Percentiles rank a stretch among this genome's conserved stretches.
phyloP scores from a whole-genome alignment of 1,140 invertebrate species.

The Copidosoma floridanum region DNA sequence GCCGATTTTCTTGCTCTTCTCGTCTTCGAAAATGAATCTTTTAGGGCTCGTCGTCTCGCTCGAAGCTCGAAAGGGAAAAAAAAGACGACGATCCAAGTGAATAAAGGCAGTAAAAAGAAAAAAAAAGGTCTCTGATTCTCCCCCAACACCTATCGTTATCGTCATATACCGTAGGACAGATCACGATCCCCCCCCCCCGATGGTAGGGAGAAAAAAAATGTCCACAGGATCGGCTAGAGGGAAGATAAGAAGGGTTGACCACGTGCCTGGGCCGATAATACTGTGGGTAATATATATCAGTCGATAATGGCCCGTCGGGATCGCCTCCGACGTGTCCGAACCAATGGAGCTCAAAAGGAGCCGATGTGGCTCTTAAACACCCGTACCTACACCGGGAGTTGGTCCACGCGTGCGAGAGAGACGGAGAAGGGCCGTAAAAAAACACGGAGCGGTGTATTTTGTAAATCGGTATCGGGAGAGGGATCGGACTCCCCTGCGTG shows the following conservation, averaged over 20 bases:
- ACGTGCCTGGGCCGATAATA: constrained; percentile 46
- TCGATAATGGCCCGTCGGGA: constrained; percentile 46
- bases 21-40: too few relatives aligned
- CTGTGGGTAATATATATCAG: constrained; percentile 52
- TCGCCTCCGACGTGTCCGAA: constrained; percentile 34
- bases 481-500: not conserved
- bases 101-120: not conserved
- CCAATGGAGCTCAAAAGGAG: constrained; percentile 41
- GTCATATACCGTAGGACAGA: too few relatives aligned
- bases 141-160: too few relatives aligned
- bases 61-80: too few relatives aligned
- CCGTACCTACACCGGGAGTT: too few relatives aligned
- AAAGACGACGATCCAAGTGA: not conserved
- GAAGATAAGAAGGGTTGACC: constrained; percentile 7
- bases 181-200: too few relatives aligned
- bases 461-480: constrained; percentile 15
- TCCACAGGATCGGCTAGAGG: too few relatives aligned
- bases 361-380: too few relatives aligned
- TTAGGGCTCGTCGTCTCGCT: too few relatives aligned
- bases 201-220: too few relatives aligned
- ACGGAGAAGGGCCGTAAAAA: constrained; percentile 12
- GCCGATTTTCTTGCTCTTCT: too few relatives aligned
- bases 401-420: not conserved
- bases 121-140: too few relatives aligned
- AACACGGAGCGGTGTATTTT: not conserved